Conservation (phyloP, 2,888 invertebrate species). For the Keiferia lycopersicella region DNA sequence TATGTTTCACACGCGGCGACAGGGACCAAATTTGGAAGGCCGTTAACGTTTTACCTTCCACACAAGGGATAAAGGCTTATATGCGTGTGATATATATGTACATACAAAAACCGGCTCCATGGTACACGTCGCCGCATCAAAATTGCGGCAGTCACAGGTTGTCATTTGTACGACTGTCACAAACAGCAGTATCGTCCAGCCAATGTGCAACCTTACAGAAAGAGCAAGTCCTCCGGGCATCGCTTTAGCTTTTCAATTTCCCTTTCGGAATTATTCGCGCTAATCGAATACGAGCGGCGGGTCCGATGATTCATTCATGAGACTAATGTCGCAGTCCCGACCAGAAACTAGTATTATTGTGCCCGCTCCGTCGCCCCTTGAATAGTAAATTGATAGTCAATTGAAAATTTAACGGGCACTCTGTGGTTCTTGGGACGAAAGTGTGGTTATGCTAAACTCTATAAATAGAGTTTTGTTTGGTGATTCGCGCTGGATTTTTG, state of each 20-base stretch:
- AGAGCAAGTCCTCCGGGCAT: conserved; percentile 79
- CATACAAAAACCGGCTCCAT: too few relatives aligned
- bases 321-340: conserved; percentile 69
- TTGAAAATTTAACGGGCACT: conserved; percentile 23
- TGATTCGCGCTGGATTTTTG: background rate
- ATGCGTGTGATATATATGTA: too few relatives aligned
- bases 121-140: too few relatives aligned
- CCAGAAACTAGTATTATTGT: conserved; percentile 66
- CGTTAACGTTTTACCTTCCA: too few relatives aligned
- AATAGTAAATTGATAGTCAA: conserved; percentile 31
- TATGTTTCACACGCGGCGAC: too few relatives aligned
- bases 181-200: too few relatives aligned
- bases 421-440: conserved; percentile 1
- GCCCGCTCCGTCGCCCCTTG: conserved; percentile 40
- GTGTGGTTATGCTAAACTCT: background rate
- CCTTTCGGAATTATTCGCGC: conserved; percentile 80
- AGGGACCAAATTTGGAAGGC: too few relatives aligned
- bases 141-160: too few relatives aligned
- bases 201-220: conserved; percentile 50
- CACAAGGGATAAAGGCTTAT: too few relatives aligned
- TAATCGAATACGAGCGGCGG: conserved; percentile 78
- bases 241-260: conserved; percentile 81
- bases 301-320: conserved; percentile 79
- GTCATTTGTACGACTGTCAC: too few relatives aligned
- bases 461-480: background rate